Conservation (phyloP, 2,888 invertebrate genomes). For the Tachina fera region DNA sequence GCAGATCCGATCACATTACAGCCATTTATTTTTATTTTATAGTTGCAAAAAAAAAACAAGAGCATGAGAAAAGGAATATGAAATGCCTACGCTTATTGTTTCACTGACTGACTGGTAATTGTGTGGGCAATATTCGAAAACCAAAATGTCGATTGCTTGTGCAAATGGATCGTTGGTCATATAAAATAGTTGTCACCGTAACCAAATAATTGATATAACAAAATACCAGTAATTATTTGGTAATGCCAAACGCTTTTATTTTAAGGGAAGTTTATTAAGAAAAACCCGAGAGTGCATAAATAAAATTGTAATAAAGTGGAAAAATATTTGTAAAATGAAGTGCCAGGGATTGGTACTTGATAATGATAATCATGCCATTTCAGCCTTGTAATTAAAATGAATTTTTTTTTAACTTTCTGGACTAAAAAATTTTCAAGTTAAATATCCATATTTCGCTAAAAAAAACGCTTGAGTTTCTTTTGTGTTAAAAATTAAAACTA, state of each 20-base stretch:
- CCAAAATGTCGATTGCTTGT: conserved; percentile 71
- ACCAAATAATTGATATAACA: conserved; percentile 56
- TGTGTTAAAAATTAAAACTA: too few relatives aligned
- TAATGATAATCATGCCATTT: too few relatives aligned
- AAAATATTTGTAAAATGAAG: background rate
- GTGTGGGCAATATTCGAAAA: conserved; percentile 75
- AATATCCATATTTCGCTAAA: too few relatives aligned
- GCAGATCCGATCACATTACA: conserved; percentile 23
- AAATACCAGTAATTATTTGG: conserved; percentile 39
- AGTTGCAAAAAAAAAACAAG: background rate
- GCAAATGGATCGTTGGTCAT: conserved; percentile 70
- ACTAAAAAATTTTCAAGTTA: too few relatives aligned
- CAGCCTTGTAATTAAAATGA: too few relatives aligned
- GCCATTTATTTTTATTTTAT: conserved; percentile 35
- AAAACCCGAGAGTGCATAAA: background rate
- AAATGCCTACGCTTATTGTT: conserved; percentile 55
- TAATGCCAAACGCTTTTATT: background rate
- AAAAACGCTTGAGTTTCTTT: too few relatives aligned
- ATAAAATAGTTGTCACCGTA: conserved; percentile 58
- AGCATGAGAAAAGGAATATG: background rate
- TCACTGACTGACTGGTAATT: conserved; percentile 74
- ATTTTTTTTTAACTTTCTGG: too few relatives aligned
- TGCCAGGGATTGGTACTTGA: too few relatives aligned
- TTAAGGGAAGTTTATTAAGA: background rate
- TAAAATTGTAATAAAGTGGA: background rate